phyloP scores from a whole-genome alignment of 2,888 invertebrate species.

The Caenorhabditis imperialis region DNA sequence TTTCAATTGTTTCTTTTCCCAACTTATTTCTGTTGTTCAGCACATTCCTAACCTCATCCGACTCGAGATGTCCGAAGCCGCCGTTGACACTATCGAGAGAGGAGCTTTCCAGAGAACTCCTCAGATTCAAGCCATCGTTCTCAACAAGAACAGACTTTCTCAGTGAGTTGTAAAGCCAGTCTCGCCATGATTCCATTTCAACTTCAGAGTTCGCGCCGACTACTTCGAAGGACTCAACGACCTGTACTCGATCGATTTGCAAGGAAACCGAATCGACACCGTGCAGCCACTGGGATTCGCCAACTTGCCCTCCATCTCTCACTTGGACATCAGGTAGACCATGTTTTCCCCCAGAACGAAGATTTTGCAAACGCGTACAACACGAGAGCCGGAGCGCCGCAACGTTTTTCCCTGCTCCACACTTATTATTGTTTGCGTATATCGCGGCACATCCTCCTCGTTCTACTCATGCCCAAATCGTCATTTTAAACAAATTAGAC shows the following conservation, averaged over 20 bases:
- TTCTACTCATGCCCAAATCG: slow-evolving; percentile 32
- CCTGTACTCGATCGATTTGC: slow-evolving; percentile 77
- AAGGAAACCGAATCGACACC: slow-evolving; percentile 74
- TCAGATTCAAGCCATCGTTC: slow-evolving; percentile 77
- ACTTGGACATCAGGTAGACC: slow-evolving; percentile 78
- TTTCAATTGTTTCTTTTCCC: slow-evolving; percentile 4
- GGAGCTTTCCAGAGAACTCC: slow-evolving; percentile 77
- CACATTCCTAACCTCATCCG: slow-evolving; percentile 76
- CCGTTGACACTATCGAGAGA: slow-evolving; percentile 76
- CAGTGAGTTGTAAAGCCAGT: slow-evolving; percentile 62
- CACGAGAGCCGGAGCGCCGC: slow-evolving; percentile 6
- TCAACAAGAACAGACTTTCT: slow-evolving; percentile 77
- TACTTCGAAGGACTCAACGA: slow-evolving; percentile 77
- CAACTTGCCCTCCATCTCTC: slow-evolving; percentile 74
- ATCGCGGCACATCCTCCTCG: slow-evolving; percentile 43
- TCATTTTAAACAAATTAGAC: slow-evolving; percentile 42
- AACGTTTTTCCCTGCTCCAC: slow-evolving; percentile 15
- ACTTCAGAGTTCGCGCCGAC: slow-evolving; percentile 73
- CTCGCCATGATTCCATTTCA: not conserved
- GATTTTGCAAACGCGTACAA: slow-evolving; percentile 4
- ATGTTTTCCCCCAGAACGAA: not conserved
- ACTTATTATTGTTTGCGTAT: slow-evolving; percentile 46
- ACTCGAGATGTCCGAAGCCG: slow-evolving; percentile 78
- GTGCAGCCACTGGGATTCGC: slow-evolving; percentile 77
- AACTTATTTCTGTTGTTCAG: too few relatives aligned